Base-by-base conservation (phyloP, 2,113 vertebrate genomes). In the Argyrosomus japonicus region DNA sequence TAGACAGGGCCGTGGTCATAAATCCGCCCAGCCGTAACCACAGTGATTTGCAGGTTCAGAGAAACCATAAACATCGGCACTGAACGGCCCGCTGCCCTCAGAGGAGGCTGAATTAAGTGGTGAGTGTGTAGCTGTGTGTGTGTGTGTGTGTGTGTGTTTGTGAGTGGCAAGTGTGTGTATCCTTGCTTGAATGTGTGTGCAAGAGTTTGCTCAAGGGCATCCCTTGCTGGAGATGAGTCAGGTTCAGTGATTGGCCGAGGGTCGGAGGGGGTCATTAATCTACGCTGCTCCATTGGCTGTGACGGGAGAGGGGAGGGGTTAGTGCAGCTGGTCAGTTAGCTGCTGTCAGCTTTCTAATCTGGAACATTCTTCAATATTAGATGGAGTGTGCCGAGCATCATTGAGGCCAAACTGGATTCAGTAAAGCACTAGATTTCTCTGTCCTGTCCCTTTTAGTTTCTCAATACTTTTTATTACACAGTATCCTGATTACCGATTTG, bases 11-110 rank as follows among this genome's bases (percentile, higher is more conserved):
- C 18, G 40, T 15, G 40, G 68, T 86, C 87, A 86, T 95, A 94
- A 94, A 93, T 95, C 84, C 81, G 40, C 78, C 82, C 82, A 74
- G 86, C 91, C 15, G 67, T 91, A 91, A 92, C 93, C 73, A 79
- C 73, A 1, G 89, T 93, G 94, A 94, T 94, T 93, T 94, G 91
- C 92, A 89, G 92, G 86, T 94, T 92, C 88, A 82, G 84, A 91
- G 93, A 90, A 93, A 90, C 93, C 91, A 93, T 95, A 94, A 95
- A 95, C 91, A 92, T 85, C 45, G 6, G 69, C 81, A 54, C 74
- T 84, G 92, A 90, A 82, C 82, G 72, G 88, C 63, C 75, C 40
- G 70, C 87, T 84, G 87, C 84, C 87, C 86, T 75, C 79, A 69
- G 75, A 89, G 83, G 85, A 77, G 84, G 78, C 79, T 79, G 84